Percentiles rank a stretch among this genome's conserved stretches.
Conservation (phyloP, 2,888 invertebrate genomes). For the Drosophila koepferae region DNA sequence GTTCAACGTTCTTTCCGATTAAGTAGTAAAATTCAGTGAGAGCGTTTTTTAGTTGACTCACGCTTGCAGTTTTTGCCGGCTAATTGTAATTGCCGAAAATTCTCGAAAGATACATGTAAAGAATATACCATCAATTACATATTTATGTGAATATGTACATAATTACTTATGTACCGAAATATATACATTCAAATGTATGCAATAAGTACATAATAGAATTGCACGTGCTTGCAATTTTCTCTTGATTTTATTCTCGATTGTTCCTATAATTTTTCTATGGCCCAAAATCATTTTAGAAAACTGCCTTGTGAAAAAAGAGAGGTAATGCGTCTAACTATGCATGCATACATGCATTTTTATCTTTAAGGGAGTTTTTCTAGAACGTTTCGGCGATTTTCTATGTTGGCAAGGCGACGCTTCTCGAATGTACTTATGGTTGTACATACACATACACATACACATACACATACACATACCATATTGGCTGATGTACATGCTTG, state of each 20-base stretch:
- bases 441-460: constrained; percentile 1
- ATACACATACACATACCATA: not conserved
- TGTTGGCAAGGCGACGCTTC: constrained; percentile 21
- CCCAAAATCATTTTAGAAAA: constrained; percentile 26
- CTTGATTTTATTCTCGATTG: constrained; percentile 11
- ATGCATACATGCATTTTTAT: not conserved
- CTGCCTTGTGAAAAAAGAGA: not conserved
- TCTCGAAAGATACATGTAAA: constrained; percentile 12
- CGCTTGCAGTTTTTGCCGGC: constrained; percentile 34
- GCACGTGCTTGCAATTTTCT: constrained; percentile 31
- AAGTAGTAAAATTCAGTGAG: not conserved
- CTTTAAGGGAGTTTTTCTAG: constrained; percentile 16
- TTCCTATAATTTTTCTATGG: not conserved
- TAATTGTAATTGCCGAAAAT: constrained; percentile 21
- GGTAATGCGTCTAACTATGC: not conserved
- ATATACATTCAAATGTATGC: not conserved
- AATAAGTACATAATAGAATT: not conserved
- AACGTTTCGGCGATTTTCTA: not conserved
- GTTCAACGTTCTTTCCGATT: not conserved
- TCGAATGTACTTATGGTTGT: constrained; percentile 29
- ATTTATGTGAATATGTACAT: not conserved
- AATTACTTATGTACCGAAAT: too few relatives aligned
- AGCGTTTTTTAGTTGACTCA: constrained; percentile 27
- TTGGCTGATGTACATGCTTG: not conserved
- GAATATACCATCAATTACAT: not conserved